A percentile compares a stretch with the other conserved stretches of the same genome.
Evolutionary conservation across 2,888 invertebrate species (phyloP).

Genomic region (Acrobeloides nanus): DNA sequence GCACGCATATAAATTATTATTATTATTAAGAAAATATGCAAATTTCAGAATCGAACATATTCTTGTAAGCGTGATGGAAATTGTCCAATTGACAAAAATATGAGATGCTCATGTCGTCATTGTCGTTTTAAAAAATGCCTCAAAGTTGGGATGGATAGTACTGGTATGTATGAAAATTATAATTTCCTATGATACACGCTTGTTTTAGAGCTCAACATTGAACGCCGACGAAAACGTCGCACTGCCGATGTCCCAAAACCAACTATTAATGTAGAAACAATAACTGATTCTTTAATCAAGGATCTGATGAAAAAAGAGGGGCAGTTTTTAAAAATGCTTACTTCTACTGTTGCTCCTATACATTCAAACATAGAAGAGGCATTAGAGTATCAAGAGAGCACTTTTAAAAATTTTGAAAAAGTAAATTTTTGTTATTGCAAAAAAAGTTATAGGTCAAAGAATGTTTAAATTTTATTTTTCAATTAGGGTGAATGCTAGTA

Average conservation of each 20-base stretch:
- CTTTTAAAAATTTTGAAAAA: slow-evolving; percentile 14
- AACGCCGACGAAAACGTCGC: slow-evolving; percentile 45
- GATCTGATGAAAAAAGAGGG: slow-evolving; percentile 23
- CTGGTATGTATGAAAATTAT: slow-evolving; percentile 28
- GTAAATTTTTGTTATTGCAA: neutral
- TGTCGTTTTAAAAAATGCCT: slow-evolving; percentile 49
- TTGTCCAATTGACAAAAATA: slow-evolving; percentile 43
- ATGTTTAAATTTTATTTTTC: neutral
- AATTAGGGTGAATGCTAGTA: too few species aligned
- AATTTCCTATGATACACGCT: too few species aligned
- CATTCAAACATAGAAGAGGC: slow-evolving; percentile 25
- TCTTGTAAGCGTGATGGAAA: slow-evolving; percentile 48
- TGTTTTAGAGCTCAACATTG: slow-evolving; percentile 43
- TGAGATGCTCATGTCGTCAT: slow-evolving; percentile 42
- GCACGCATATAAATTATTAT: too few species aligned
- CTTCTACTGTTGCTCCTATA: slow-evolving; percentile 29
- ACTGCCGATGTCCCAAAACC: slow-evolving; percentile 22
- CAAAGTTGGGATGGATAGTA: slow-evolving; percentile 41
- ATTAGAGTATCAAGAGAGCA: slow-evolving; percentile 7
- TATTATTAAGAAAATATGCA: too few species aligned
- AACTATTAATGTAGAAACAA: slow-evolving; percentile 19
- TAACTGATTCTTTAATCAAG: slow-evolving; percentile 35
- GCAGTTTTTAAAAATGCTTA: slow-evolving; percentile 29
- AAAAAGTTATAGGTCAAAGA: neutral
- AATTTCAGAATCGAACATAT: slow-evolving; percentile 49